Evolutionary conservation across 2,797 vertebrate species (phyloP).

Genomic region (Macroramphosus scolopax): DNA sequence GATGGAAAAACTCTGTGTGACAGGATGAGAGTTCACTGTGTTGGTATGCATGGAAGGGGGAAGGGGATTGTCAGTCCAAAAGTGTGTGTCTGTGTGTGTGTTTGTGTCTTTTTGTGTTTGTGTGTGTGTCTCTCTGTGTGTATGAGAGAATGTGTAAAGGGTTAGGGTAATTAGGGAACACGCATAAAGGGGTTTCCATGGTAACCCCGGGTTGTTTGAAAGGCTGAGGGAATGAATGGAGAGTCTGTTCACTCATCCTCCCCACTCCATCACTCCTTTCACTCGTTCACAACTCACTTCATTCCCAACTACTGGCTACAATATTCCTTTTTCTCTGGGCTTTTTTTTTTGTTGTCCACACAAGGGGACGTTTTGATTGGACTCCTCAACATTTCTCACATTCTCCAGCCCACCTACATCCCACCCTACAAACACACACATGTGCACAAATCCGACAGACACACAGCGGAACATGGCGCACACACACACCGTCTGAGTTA

Average conservation of each 20-base stretch:
- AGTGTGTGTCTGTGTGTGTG: constrained; percentile 57
- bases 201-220: constrained; percentile 76
- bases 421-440: constrained; percentile 10
- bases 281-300: constrained; percentile 76
- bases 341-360: constrained; percentile 49
- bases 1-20: constrained; percentile 43
- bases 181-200: constrained; percentile 77
- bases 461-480: constrained; percentile 1
- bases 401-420: constrained; percentile 61
- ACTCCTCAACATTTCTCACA: constrained; percentile 72
- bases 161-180: constrained; percentile 79
- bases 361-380: constrained; percentile 70
- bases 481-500: constrained; percentile 7
- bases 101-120: constrained; percentile 39
- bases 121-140: constrained; percentile 50
- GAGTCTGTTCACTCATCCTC: constrained; percentile 76
- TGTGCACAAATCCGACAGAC: constrained; percentile 10
- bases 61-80: constrained; percentile 63
- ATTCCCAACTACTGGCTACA: constrained; percentile 75
- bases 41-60: constrained; percentile 73
- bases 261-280: constrained; percentile 76
- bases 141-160: constrained; percentile 69
- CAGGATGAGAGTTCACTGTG: constrained; percentile 57
- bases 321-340: constrained; percentile 57
- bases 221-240: constrained; percentile 77